Base-by-base conservation (phyloP, 2,888 invertebrate species). In the Amiota communis region DNA sequence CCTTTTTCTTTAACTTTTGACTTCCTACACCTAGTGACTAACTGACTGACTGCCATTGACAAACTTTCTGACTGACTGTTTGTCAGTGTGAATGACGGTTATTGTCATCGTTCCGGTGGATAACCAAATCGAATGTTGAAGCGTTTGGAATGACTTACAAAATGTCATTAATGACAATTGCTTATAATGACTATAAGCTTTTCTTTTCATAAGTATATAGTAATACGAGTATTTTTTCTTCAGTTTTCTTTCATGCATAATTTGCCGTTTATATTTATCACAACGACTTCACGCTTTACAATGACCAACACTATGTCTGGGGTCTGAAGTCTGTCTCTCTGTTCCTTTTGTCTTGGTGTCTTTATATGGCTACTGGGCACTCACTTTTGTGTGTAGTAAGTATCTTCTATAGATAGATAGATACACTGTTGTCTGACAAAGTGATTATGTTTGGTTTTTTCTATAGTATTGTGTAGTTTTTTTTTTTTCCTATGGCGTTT, bases 81-180 rank as follows among this genome's bases (percentile, higher is more conserved):
- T 63, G 46, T 46, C 46, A 36, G 36, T n/a, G 13, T 63, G 63
- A 12, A 6, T n/a, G 53, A 15, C n/a, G 53, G n/a, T 53, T 15
- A 53, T 15, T 53, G 53, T 63, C 59, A 59, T 20, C 23, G 17
- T 17, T 20, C 59, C 11, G 17, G 23, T 23, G 59, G 59, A 20
- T 20, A 53, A 53, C 17, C 59, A 20, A 20, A 59, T 20, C 23
- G 59, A 59, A 59, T 59, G n/a, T 20, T 23, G 12, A 23, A 59
- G 23, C 23, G 57, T 82, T 82, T 79, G 81, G 64, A 84, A 83
- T 80, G 81, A 76, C 76, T 76, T 75, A 74, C 83, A 75, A 86
- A 86, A 79, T 82, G 82, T 86, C 86, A 86, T 86, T 82, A 82
- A 86, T 83, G 82, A 81, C 82, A 82, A 82, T 86, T 82, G 85